Base-by-base conservation (phyloP, 2,113 vertebrate genomes). In the Coregonus clupeaformis region DNA sequence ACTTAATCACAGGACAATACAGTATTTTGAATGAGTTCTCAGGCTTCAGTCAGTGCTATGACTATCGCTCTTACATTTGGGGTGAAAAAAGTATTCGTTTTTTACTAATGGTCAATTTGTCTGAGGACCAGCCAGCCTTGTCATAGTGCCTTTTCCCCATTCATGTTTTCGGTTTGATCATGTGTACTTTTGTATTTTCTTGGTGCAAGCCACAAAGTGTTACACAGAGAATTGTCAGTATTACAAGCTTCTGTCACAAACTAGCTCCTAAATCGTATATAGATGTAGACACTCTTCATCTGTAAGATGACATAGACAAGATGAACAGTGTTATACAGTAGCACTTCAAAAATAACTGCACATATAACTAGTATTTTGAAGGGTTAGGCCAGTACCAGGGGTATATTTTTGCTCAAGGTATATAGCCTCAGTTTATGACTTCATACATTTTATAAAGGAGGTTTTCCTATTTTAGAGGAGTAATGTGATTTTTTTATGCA, bases 331-430 rank as follows among this genome's bases (percentile, higher is more conserved):
- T 66, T 76, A 73, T 84, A 81, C 84, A 79, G 68, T 87, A 85
- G 84, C 77, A 69, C 73, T 82, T 24, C 77, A 74, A 79, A 49
- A 80, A 82, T 81, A 52, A 52, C 71, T 79, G 76, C 84, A 80
- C 76, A 18, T 81, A 85, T 77, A 79, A 72, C 69, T 79, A 75
- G 32, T 64, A 75, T 55, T 79, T 69, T 78, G 69, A 80, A 82
- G 76, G 73, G 74, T 84, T 83, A 75, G 86, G 85, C 82, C 84
- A 86, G 83, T 86, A 85, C 80, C 73, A 79, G 76, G 77, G 63
- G 9, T 79, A 67, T 71, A 73, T 75, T 77, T 85, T 81, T 86
- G 75, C 83, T 70, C 71, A 85, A 85, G 76, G 85, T 77, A 81
- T 60, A 76, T 77, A 83, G 76, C 72, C 84, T 83, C 72, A 24